A percentile compares a stretch with the other conserved stretches of the same genome.
phyloP scores from a whole-genome alignment of 1,140 invertebrate genomes.

The Orussus abietinus region DNA sequence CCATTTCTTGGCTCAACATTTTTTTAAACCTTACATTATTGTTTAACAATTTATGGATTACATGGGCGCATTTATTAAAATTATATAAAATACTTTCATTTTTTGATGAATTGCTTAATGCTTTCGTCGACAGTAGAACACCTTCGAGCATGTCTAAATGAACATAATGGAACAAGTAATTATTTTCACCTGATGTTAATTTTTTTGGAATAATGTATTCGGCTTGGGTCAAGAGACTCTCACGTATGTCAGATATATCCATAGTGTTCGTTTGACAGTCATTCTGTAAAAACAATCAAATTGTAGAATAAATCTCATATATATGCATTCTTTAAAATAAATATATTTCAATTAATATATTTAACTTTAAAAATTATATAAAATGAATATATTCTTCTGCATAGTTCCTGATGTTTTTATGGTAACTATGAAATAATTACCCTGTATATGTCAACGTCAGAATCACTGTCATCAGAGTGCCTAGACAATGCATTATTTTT shows the following conservation, averaged over 20 bases:
- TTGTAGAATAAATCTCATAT: not conserved
- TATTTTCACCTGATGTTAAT: slow-evolving; percentile 62
- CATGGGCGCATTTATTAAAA: slow-evolving; percentile 64
- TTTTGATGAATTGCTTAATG: slow-evolving; percentile 37
- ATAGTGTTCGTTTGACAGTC: slow-evolving; percentile 62
- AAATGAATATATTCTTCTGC: slow-evolving; percentile 2
- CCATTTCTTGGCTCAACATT: slow-evolving; percentile 56
- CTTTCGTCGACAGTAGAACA: slow-evolving; percentile 60
- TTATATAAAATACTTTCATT: slow-evolving; percentile 61
- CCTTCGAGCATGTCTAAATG: slow-evolving; percentile 65
- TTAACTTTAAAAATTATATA: slow-evolving; percentile 10
- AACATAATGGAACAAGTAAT: slow-evolving; percentile 66
- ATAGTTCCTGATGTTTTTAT: too few relatives aligned
- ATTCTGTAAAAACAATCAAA: slow-evolving; percentile 48
- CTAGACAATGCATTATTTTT: slow-evolving; percentile 40
- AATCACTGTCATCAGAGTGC: slow-evolving; percentile 56
- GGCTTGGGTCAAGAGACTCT: slow-evolving; percentile 67
- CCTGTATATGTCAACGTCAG: slow-evolving; percentile 54
- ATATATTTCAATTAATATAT: slow-evolving; percentile 13
- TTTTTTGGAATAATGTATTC: slow-evolving; percentile 62
- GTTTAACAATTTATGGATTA: slow-evolving; percentile 67
- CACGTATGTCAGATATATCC: slow-evolving; percentile 67
- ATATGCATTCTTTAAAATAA: too few relatives aligned
- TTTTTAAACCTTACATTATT: slow-evolving; percentile 64
- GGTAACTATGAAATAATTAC: slow-evolving; percentile 26